Evolutionary conservation across 2,113 vertebrate genomes (phyloP).

Genomic region (Pavo muticus): DNA sequence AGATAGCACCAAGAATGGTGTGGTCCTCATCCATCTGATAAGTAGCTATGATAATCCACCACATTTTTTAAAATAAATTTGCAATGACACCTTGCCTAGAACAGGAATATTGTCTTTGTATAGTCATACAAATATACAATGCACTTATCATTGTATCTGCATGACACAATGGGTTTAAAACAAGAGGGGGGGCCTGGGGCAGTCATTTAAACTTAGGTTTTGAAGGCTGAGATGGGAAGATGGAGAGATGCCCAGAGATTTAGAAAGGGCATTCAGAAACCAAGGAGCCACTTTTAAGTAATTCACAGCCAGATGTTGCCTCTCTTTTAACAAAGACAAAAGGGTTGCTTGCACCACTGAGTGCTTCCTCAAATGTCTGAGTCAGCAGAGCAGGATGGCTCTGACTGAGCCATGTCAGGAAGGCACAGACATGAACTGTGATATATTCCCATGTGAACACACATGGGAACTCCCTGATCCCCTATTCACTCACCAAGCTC

Average conservation of each 20-base stretch:
- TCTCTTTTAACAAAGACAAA: not conserved
- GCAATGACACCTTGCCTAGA: not conserved
- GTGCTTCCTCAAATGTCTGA: not conserved
- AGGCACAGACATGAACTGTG: fast-evolving
- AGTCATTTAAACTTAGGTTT: constrained; percentile 2
- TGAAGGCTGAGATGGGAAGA: not conserved
- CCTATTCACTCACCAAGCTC: not conserved
- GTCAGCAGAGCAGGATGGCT: not conserved
- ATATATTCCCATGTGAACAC: not conserved
- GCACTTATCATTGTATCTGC: not conserved
- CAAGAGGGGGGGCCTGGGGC: not conserved
- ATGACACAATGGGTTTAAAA: constrained; percentile 21
- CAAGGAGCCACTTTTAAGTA: not conserved
- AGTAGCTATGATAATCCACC: not conserved
- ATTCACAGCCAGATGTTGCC: not conserved
- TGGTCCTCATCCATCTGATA: not conserved
- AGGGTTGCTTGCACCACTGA: not conserved
- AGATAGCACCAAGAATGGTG: not conserved
- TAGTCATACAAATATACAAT: not conserved
- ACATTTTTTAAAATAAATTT: not conserved
- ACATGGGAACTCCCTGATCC: not conserved
- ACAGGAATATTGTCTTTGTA: not conserved
- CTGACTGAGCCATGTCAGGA: not conserved
- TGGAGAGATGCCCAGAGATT: not conserved
- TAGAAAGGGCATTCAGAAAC: not conserved